Base-by-base conservation (phyloP, 2,113 vertebrate species). In the Passer montanus region DNA sequence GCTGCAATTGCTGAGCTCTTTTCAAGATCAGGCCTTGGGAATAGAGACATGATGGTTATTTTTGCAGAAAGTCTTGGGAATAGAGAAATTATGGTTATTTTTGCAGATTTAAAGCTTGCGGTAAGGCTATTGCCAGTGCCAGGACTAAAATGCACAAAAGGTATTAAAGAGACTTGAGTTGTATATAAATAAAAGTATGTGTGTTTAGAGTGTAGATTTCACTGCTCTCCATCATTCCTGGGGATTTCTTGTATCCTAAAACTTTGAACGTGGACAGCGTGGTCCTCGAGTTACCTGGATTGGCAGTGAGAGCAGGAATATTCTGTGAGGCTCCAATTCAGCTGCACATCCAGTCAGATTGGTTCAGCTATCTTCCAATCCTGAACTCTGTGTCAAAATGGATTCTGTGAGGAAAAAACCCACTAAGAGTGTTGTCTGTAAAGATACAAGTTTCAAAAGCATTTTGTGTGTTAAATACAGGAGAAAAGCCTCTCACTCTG, bases 241-340 rank as follows among this genome's bases (percentile, higher is more conserved):
- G n/a, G 53, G 19, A n/a, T 56, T n/a, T 81, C 23, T 58, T 72
- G 53, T 16, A 56, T 33, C 30, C 35, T 75, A 27, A 56, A 72
- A 43, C 2, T 58, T 68, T 15, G 3, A 7, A 9, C 3, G 5
- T 16, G 12, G n/a, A 2, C 3, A 5, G 7, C n/a, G 24, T 43
- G 11, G 23, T 52, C 15, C 27, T 30, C 10, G 24, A n/a, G 15
- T 11, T 73, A 14, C n/a, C 37, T 60, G 41, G 30, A 44, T 69
- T 15, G 60, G n/a, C 44, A 79, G 11, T 8, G 41, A 53, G 15
- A 73, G 28, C 20, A 72, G 35, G 30, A 80, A 37, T 62, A 30
- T 58, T 58, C 26, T 37, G 9, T 26, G 41, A n/a, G 52, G 10
- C 22, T 49, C 27, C 63, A 58, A 35, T 31, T 55, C 39, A 43